Conservation (phyloP, 2,888 invertebrate genomes). For the Cephus sareptanus region DNA sequence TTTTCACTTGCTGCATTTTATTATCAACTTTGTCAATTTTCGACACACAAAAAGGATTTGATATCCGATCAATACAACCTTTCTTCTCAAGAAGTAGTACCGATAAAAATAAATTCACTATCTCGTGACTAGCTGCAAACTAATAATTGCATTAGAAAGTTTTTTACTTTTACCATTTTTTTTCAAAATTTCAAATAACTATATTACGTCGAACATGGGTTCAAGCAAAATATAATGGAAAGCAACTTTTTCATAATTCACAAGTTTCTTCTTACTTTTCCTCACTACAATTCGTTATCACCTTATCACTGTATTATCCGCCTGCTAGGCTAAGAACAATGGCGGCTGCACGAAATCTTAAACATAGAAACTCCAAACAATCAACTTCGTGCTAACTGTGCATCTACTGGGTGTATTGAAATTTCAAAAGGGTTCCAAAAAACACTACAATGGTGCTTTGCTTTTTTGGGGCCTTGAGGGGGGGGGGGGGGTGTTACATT, state of each 20-base stretch:
- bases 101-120: not conserved
- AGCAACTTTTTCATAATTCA: not conserved
- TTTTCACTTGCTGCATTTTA: not conserved
- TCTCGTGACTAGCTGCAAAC: not conserved
- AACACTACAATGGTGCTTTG: not conserved
- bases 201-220: not conserved
- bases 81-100: not conserved
- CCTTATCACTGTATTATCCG: not conserved
- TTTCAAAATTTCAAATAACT: not conserved
- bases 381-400: not conserved
- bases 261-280: not conserved
- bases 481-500: too few species aligned
- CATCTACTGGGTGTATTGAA: not conserved
- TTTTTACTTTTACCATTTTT: not conserved
- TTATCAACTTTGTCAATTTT: not conserved
- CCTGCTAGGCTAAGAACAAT: not conserved
- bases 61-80: not conserved
- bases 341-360: not conserved
- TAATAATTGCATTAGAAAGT: not conserved
- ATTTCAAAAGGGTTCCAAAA: not conserved
- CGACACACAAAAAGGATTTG: not conserved
- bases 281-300: not conserved
- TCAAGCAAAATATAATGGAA: not conserved
- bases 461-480: fast-evolving
- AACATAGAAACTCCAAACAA: not conserved